phyloP scores from a whole-genome alignment of 2,113 vertebrate genomes.

The Alouatta palliata region DNA sequence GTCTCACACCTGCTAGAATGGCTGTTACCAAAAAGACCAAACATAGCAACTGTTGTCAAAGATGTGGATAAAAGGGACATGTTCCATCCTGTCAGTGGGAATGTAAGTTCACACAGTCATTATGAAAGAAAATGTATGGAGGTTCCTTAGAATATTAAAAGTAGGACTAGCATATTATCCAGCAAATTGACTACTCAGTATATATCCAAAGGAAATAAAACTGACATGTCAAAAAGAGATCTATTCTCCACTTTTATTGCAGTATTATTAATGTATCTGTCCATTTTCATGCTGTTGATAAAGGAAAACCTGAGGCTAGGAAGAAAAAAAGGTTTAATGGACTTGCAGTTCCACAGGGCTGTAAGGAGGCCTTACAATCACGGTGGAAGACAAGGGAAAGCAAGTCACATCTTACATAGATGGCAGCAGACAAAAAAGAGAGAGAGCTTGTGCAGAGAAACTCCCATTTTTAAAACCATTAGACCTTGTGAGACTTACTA shows the following conservation, averaged over 20 bases:
- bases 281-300: too few species aligned
- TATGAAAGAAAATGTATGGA: neutral
- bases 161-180: neutral
- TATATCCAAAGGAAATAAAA: neutral
- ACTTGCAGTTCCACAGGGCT: too few species aligned
- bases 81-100: neutral
- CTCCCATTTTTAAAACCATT: too few species aligned
- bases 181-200: neutral
- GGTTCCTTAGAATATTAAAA: neutral
- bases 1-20: neutral
- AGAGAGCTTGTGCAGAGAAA: too few species aligned
- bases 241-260: neutral
- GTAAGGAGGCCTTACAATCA: too few species aligned
- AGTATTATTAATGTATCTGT: neutral
- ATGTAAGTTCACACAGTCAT: neutral
- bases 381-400: too few species aligned
- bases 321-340: too few species aligned
- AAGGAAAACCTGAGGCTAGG: too few species aligned
- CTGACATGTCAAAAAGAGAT: neutral
- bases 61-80: neutral
- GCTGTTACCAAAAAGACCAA: neutral
- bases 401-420: too few species aligned
- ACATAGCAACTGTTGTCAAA: neutral
- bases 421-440: too few species aligned
- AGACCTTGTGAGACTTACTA: too few species aligned